Base-by-base conservation (phyloP, 2,888 invertebrate species). In the Macaria notata region DNA sequence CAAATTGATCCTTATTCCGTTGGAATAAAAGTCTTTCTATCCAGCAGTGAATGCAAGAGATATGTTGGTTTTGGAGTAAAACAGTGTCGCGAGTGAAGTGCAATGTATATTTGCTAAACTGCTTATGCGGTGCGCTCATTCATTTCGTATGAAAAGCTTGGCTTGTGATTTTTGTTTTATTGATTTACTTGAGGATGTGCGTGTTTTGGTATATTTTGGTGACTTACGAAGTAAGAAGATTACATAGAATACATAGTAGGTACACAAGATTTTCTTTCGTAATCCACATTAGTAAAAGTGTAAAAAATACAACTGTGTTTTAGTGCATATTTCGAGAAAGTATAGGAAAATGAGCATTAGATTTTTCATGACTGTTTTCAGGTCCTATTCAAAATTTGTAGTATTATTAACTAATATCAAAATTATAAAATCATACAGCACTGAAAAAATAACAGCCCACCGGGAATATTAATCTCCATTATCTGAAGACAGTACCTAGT, bases 101-200 rank as follows among this genome's bases (percentile, higher is more conserved):
- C 84, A 83, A 82, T 85, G 90, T 84, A 86, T 87, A 90, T 89
- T 90, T 88, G 84, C 84, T 73, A 75, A 81, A 73, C 79, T 82
- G 80, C 83, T 85, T 80, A 80, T 80, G 85, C 72, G 86, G 83
- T 69, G 69, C 81, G 78, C 78, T 52, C 81, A 79, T 82, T 86
- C 84, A 82, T 83, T 79, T 79, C 73, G 76, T 75, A 75, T 72
- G 74, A 72, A 72, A 75, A 65, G 50, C 68, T 68, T 71, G 73
- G 71, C 72, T 78, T 76, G 78, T 82, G 80, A 83, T 83, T 59
- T 36, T 83, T 81, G 78, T 83, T 81, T 76, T 79, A 81, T 82
- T 79, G 79, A 77, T 79, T 69, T 70, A 68, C 61, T 49, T 59
- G 2, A 29, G 19, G 33, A 36, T 36, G 7, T 7, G 9, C 41